Evolutionary conservation across 2,797 vertebrate species (phyloP), one percentile per base, ranked within the genome.

Genomic region (Psittacula derbiana): DNA sequence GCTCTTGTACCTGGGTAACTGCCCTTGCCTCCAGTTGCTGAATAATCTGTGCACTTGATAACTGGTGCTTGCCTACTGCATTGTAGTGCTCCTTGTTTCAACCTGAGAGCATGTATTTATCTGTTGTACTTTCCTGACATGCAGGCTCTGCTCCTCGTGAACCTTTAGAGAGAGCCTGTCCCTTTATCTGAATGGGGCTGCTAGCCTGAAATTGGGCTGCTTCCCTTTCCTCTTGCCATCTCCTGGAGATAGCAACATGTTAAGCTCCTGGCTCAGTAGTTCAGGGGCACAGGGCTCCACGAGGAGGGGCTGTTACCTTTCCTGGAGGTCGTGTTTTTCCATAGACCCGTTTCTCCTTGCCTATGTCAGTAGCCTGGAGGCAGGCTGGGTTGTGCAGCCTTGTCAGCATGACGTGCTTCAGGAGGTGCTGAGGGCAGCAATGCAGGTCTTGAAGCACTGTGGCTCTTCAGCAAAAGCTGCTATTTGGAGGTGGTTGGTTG

Each of bases 391-490:
- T 1, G 0, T 21, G 11, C 66, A 65, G 49, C 61, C 11, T 70
- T 2, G 0, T 31, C 12, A 28, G 50, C 3, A 1, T 28, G 60
- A 57, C 0, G 1, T 49, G 27, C 30, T 73, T 53, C 14, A 4
- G 75, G 44, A 78, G 15, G 33, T 36, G 44, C 13, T n/a, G 43
- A 65, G 57, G 41, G 57, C 1, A 5, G 21, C 10, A 19, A 15
- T 16, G 16, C 3, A 12, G 64, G 15, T 75, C 46, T 58, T 0
- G 2, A 12, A 44, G 33, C 23, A 8, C 18, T 7, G 4, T 33
- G n/a, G 38, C 33, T 84, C 36, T 76, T 67, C 16, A 12, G 40
- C 61, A 38, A 67, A 67, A 75, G 67, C 66, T 79, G 43, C 53
- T n/a, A 1, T 33, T 79, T 61, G 24, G 40, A 55, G 47, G 17